Evolutionary conservation across 2,113 vertebrate species (phyloP), one percentile per base, ranked within the genome.

Genomic region (Rhynchomys soricoides): DNA sequence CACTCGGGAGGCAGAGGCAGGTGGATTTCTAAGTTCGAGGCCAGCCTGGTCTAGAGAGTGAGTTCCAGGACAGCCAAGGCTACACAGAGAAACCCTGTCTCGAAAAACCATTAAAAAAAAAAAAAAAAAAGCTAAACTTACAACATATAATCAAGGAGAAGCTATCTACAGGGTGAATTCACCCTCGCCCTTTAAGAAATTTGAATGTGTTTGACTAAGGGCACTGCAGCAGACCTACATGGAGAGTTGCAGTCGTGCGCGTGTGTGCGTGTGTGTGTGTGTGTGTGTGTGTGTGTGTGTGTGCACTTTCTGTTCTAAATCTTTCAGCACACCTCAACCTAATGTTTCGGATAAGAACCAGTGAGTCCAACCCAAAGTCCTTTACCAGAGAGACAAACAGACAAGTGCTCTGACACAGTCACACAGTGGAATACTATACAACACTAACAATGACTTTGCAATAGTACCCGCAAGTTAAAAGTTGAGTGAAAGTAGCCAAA

Each of bases 381-480:
- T 70, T 83, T 48, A 45, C 31, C 12, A 68, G 73, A 52, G 1
- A 57, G 26, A 78, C 91, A 22, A 81, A 87, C 12, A 16, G n/a
- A 31, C 29, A 43, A 10, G 50, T 22, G 81, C n/a, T 45, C 19
- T 1, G 34, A 29, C 16, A 3, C n/a, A 10, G 55, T 78, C 50
- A n/a, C 10, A 11, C 6, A 3, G 4, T 43, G 89, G 95, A 94
- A 77, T 97, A 95, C 43, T 94, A 94, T 57, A 90, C 43, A 81
- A 79, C 74, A 34, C 31, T 2, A n/a, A 66, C 26, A 43, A 74
- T 5, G 83, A 48, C 43, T 73, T 50, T 10, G 11, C 37, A 12
- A 26, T 5, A n/a, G 12, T 48, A 22, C 34, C 12, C 2, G 11
- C 24, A 55, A 50, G 26, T 31, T 43, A 3, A 15, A 15, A 13